These are phyloP conservation scores for Paratilapia polleni DNA, from an alignment of 2,113 vertebrate species.

Conservation along the genomic window DNA sequence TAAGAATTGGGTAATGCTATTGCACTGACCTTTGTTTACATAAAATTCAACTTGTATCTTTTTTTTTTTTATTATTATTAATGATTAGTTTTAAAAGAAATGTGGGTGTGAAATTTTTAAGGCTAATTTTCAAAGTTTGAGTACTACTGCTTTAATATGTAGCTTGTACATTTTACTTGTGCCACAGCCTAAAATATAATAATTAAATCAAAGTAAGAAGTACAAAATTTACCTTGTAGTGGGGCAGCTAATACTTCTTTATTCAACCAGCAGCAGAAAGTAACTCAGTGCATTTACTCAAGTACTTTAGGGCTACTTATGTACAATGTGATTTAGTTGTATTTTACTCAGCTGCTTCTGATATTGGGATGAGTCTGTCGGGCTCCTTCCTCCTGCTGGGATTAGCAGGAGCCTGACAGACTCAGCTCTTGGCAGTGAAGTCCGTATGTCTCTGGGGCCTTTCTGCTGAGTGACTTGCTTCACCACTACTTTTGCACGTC, in stretches of 20 bases:
- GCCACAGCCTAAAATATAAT: no score
- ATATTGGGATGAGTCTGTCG: neutral
- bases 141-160: no score
- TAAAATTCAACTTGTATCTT: neutral
- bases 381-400: neutral
- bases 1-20: neutral
- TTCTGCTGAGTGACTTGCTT: neutral
- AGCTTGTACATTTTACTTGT: no score
- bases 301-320: neutral
- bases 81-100: no score
- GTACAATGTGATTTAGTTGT: neutral
- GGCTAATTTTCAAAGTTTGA: no score
- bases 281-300: neutral
- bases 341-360: neutral
- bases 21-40: neutral
- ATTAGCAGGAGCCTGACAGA: neutral
- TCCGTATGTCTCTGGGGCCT: no score
- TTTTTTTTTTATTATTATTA: neutral
- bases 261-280: neutral
- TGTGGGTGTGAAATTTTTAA: no score
- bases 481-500: neutral
- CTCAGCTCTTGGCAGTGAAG: neutral
- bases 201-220: no score
- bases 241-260: neutral
- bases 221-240: neutral